These are phyloP conservation scores for Peromyscus californicus DNA, from an alignment of 2,113 vertebrate genomes.

Conservation along the genomic window DNA sequence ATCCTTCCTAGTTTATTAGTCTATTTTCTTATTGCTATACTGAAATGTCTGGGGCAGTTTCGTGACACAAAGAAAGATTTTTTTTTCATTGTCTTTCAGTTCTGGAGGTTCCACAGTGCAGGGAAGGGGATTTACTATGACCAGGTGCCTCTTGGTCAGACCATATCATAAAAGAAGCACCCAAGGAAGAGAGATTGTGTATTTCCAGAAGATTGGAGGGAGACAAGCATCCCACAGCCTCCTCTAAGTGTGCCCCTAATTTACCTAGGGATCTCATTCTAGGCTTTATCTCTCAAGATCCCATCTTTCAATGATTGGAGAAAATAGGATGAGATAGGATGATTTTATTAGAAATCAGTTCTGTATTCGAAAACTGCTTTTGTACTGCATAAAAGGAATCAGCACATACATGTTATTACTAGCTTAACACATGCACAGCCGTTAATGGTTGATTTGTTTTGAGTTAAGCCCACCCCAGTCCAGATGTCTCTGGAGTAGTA, in stretches of 20 bases:
- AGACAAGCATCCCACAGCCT: not conserved
- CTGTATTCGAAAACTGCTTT: not conserved
- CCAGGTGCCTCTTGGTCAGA: not conserved
- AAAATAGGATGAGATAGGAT: not conserved
- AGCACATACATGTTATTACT: not conserved
- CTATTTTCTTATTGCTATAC: not conserved
- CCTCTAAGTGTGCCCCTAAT: not conserved
- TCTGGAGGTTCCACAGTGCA: not conserved
- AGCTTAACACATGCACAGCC: not conserved
- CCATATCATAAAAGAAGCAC: too few species aligned
- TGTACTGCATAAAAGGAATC: not conserved
- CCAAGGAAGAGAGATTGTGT: not conserved
- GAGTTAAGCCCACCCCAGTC: not conserved
- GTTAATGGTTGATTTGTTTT: not conserved
- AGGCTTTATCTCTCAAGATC: too few species aligned
- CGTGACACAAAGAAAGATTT: not conserved
- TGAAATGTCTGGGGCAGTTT: not conserved
- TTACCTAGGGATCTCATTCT: not conserved
- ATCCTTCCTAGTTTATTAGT: not conserved
- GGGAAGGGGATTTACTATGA: not conserved
- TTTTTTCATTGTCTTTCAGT: not conserved
- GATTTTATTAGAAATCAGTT: not conserved
- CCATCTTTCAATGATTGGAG: not conserved
- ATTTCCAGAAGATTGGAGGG: not conserved
- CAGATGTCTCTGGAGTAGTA: not conserved